Evolutionary conservation across 2,113 vertebrate species (phyloP), one percentile per base, ranked within the genome.

Genomic region (Planiliza haematocheilus): DNA sequence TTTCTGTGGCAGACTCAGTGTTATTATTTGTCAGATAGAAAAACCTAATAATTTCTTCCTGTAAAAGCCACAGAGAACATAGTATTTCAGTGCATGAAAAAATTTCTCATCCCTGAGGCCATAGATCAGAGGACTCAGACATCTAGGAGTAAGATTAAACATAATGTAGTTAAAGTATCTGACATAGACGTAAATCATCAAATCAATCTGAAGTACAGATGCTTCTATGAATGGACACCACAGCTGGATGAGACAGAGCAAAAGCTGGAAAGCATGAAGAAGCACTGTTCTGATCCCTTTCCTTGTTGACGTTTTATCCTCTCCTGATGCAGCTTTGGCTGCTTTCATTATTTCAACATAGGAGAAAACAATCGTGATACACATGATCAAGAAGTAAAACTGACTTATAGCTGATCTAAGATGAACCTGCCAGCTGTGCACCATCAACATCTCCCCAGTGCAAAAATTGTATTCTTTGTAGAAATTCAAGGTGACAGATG

Each of bases 281-380:
- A 71, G 7, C 11, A 91, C 89, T 0, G 91, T 93, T 34, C 58
- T 88, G 9, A 85, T 77, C 1, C 91, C 88, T 69, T 87, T 93
- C 16, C 36, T 16, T 13, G 59, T 43, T 18, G 82, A 89, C 18
- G 69, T 74, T 39, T 63, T 86, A 4, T 68, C 50, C 4, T 85
- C 86, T 77, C 36, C 7, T 0, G n/a, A n/a, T n/a, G n/a, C n/a
- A n/a, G n/a, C n/a, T n/a, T n/a, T n/a, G n/a, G n/a, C n/a, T n/a
- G n/a, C n/a, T n/a, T n/a, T n/a, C n/a, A n/a, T n/a, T n/a, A n/a
- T n/a, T n/a, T n/a, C n/a, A n/a, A n/a, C n/a, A n/a, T n/a, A n/a
- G n/a, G n/a, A n/a, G n/a, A n/a, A n/a, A n/a, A n/a, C n/a, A n/a
- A n/a, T n/a, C n/a, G n/a, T n/a, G n/a, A n/a, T n/a, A n/a, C n/a